phyloP scores from a whole-genome alignment of 2,113 vertebrate genomes.

The Rutilus rutilus region DNA sequence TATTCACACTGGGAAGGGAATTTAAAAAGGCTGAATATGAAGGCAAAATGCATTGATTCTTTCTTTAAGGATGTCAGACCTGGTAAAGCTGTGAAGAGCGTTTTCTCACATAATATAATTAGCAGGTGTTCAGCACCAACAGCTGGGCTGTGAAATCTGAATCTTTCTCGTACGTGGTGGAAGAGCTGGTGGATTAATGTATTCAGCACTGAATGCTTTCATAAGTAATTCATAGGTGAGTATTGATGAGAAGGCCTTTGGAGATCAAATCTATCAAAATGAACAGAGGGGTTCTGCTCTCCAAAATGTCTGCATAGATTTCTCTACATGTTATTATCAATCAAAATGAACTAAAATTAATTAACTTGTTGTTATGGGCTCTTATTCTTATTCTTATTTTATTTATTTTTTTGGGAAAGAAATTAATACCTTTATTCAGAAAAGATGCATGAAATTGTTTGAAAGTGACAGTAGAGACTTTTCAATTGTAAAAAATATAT shows the following conservation, averaged over 20 bases:
- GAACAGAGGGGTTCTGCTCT: background rate
- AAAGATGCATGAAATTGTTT: too few species aligned
- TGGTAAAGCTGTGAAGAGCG: constrained; percentile 55
- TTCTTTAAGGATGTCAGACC: constrained; percentile 65
- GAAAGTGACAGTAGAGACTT: too few species aligned
- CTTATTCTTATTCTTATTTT: too few species aligned
- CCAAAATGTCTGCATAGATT: background rate
- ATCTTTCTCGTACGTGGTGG: constrained; percentile 25
- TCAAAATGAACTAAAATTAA: too few species aligned
- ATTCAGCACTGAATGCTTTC: constrained; percentile 47
- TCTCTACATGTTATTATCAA: background rate
- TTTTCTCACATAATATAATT: constrained; percentile 66
- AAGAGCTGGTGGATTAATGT: constrained; percentile 23
- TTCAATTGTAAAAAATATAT: too few species aligned
- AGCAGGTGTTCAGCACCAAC: constrained; percentile 58
- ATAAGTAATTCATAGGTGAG: constrained; percentile 36
- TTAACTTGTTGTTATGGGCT: too few species aligned
- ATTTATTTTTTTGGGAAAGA: too few species aligned
- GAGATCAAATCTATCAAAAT: constrained; percentile 7
- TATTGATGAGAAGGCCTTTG: constrained; percentile 38
- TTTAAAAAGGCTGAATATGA: constrained; percentile 45
- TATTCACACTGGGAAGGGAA: constrained; percentile 71
- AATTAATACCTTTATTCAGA: too few species aligned
- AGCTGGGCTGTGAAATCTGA: constrained; percentile 56
- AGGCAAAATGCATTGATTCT: constrained; percentile 61